Evolutionary conservation across 2,113 vertebrate genomes (phyloP), one percentile per base, ranked within the genome.

Genomic region (Cheilinus undulatus): DNA sequence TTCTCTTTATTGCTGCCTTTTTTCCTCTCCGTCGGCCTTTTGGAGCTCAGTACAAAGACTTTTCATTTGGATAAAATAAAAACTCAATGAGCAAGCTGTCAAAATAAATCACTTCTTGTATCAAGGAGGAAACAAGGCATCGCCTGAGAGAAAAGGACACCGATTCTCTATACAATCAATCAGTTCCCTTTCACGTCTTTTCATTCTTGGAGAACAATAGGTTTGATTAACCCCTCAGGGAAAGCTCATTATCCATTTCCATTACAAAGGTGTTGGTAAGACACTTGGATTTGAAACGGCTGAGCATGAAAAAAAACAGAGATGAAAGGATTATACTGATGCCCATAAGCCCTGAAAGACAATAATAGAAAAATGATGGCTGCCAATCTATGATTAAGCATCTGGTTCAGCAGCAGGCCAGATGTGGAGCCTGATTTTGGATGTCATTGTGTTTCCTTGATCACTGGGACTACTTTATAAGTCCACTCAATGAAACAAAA

Each of bases 51-150:
- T 70, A 88, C 76, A 91, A 86, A 80, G 77, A 69, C 51, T 75
- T 89, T 85, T 79, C 67, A 68, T 84, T 81, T 83, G 86, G 69
- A 72, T 81, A 68, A 78, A 87, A 81, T 84, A 82, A 84, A 42
- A 78, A 76, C 45, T 75, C 82, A 90, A 76, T 85, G 85, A 91
- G 83, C 79, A 71, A 73, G 86, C 88, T 83, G 88, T 91, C 91
- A 88, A 88, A 92, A 91, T 88, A 90, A 92, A 91, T 92, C 81
- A 73, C 72, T 69, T 80, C 76, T 70, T 77, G 60, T 69, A 81
- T 85, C 72, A 51, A 53, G 60, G 62, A 82, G 73, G 73, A 79
- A 86, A 75, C 76, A 56, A 66, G 80, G 68, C 71, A 67, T 32
- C 27, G 46, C 42, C 56, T 59, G 51, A 76, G 73, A 73, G 76